Evolutionary conservation across 2,113 vertebrate genomes (phyloP).

Genomic region (Oryzias javanicus): DNA sequence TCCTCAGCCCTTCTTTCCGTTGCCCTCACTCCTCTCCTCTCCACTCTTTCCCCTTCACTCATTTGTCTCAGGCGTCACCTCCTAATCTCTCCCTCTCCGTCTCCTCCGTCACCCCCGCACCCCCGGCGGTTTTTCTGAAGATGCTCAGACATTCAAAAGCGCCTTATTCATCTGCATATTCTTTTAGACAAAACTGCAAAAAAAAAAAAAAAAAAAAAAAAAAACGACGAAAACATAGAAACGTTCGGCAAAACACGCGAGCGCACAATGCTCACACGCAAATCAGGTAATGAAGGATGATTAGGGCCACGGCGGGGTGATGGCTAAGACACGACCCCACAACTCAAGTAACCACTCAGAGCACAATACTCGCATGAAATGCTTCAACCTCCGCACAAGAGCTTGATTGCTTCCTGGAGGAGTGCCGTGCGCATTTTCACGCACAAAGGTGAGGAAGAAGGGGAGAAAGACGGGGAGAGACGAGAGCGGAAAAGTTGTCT

Average conservation of each 20-base stretch:
- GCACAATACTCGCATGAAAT: slow-evolving; percentile 33
- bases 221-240: background rate
- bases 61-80: slow-evolving; percentile 53
- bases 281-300: slow-evolving; percentile 66
- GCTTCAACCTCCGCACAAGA: slow-evolving; percentile 61
- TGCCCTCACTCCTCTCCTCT: slow-evolving; percentile 36
- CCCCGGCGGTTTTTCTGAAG: slow-evolving; percentile 37
- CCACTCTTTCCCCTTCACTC: slow-evolving; percentile 55
- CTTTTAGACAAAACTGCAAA: slow-evolving; percentile 1
- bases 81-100: slow-evolving; percentile 45
- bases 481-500: slow-evolving; percentile 47
- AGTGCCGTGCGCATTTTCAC: slow-evolving; percentile 17
- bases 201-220: slow-evolving; percentile 11
- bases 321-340: slow-evolving; percentile 64
- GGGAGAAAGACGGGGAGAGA: slow-evolving; percentile 37
- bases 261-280: slow-evolving; percentile 21
- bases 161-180: slow-evolving; percentile 21
- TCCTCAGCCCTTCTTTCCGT: slow-evolving; percentile 47
- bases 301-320: slow-evolving; percentile 53
- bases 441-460: slow-evolving; percentile 54
- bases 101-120: slow-evolving; percentile 40
- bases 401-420: slow-evolving; percentile 70
- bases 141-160: slow-evolving; percentile 43
- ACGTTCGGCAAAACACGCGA: slow-evolving; percentile 25
- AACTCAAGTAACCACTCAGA: slow-evolving; percentile 67